Evolutionary conservation across 1,140 invertebrate genomes (phyloP).

Genomic region (Drosophila micromelanica): DNA sequence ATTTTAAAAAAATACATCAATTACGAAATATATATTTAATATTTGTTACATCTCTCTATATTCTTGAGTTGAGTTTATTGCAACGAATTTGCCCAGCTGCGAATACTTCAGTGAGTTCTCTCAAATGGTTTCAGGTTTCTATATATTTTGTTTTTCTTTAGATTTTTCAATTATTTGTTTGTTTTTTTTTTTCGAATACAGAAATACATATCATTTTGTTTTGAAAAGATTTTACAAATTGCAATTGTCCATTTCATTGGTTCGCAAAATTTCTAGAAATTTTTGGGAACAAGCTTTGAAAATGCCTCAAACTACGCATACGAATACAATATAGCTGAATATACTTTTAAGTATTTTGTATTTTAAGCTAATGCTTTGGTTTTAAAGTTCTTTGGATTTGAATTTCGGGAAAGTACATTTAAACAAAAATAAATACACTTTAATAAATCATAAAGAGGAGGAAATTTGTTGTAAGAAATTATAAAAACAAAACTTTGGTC

Average conservation of each 20-base stretch:
- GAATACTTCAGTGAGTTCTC: conserved; percentile 21
- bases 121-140: conserved; percentile 21
- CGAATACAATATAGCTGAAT: conserved; percentile 79
- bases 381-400: conserved; percentile 37
- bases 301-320: conserved; percentile 78
- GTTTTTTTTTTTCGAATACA: conserved; percentile 49
- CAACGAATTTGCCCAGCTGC: conserved; percentile 75
- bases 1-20: conserved; percentile 72
- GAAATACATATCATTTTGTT: conserved; percentile 65
- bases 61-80: conserved; percentile 57
- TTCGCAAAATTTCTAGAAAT: conserved; percentile 78
- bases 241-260: conserved; percentile 58
- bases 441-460: background rate
- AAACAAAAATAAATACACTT: conserved; percentile 1
- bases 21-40: conserved; percentile 66
- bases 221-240: conserved; percentile 62
- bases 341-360: conserved; percentile 55
- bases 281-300: conserved; percentile 81
- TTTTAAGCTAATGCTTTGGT: conserved; percentile 47
- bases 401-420: conserved; percentile 33
- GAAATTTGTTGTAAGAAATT: conserved; percentile 5
- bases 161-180: conserved; percentile 16
- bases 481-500: conserved; percentile 10
- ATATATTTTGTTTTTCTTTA: conserved; percentile 17
- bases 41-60: conserved; percentile 43